Evolutionary conservation across 2,113 vertebrate genomes (phyloP).

Genomic region (Protomyctophum bolini): DNA sequence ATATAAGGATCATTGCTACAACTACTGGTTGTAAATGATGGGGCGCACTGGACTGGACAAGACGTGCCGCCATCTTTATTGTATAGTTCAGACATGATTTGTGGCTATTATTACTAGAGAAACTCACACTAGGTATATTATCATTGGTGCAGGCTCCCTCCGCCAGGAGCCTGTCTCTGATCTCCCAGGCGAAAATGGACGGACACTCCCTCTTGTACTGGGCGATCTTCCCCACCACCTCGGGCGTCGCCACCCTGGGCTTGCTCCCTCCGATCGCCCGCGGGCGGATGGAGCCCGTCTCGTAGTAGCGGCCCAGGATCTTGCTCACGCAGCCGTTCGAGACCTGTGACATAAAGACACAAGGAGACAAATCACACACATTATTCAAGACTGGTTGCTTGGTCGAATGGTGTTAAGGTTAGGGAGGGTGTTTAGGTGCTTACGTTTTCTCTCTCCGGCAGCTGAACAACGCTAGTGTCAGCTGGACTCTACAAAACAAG

Average conservation of each 20-base stretch:
- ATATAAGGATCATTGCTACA: no score
- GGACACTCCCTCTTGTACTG: constrained; percentile 99
- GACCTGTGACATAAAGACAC: constrained; percentile 89
- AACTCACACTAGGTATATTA: constrained; percentile 99
- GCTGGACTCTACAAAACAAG: constrained; percentile 97
- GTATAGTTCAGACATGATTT: no score
- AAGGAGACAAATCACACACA: constrained; percentile 88
- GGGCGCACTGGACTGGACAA: no score
- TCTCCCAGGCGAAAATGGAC: constrained; percentile 99
- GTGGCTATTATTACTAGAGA: neutral
- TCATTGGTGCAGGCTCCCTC: constrained; percentile 99
- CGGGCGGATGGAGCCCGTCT: constrained; percentile 98
- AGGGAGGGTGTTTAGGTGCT: constrained; percentile 74
- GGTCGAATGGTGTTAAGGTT: constrained; percentile 84
- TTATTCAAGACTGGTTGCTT: constrained; percentile 84
- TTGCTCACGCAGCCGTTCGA: constrained; percentile 99
- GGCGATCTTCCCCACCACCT: constrained; percentile 98
- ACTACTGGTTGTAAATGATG: no score
- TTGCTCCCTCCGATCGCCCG: constrained; percentile 99
- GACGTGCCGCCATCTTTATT: no score
- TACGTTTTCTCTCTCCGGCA: constrained; percentile 97
- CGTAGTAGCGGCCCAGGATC: constrained; percentile 99
- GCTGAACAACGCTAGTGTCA: constrained; percentile 96
- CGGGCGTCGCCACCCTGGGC: constrained; percentile 96
- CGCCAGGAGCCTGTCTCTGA: constrained; percentile 97